phyloP scores from a whole-genome alignment of 2,113 vertebrate species.

The Rhineura floridana region DNA sequence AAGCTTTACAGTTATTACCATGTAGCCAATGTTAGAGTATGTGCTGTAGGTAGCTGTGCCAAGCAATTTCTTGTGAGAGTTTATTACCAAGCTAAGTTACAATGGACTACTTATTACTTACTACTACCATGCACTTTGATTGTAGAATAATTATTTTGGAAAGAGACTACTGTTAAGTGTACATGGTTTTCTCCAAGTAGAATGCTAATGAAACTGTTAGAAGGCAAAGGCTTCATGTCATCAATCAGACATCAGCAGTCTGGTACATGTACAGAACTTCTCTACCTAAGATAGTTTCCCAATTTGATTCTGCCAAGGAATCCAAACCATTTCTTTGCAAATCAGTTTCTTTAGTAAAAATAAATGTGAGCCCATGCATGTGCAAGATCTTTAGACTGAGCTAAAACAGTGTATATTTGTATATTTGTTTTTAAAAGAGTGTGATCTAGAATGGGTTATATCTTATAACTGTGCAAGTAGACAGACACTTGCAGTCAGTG shows the following conservation, averaged over 20 bases:
- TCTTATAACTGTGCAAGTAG: not conserved
- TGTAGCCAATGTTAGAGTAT: too few relatives aligned
- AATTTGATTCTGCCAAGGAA: not conserved
- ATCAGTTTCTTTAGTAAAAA: not conserved
- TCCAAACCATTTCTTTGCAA: too few relatives aligned
- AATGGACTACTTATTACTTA: too few relatives aligned
- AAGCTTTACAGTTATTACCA: too few relatives aligned
- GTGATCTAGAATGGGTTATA: not conserved
- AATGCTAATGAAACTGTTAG: not conserved
- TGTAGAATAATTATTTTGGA: not conserved
- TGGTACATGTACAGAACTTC: not conserved
- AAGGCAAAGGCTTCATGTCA: not conserved
- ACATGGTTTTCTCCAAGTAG: not conserved
- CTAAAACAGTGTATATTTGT: not conserved
- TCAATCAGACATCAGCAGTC: not conserved
- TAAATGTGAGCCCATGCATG: not conserved
- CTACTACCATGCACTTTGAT: not conserved
- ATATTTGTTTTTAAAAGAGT: slow-evolving; percentile 1
- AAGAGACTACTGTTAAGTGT: slow-evolving; percentile 12
- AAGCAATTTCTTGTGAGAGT: not conserved
- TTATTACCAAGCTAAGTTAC: not conserved
- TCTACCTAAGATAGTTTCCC: not conserved
- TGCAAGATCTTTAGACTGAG: not conserved
- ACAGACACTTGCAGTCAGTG: not conserved
- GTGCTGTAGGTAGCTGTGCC: not conserved